A percentile compares a stretch with the other conserved stretches of the same genome.
These are phyloP conservation scores for Pycnomerus fuliginosus DNA, from an alignment of 2,888 invertebrate species.

Conservation along the genomic window DNA sequence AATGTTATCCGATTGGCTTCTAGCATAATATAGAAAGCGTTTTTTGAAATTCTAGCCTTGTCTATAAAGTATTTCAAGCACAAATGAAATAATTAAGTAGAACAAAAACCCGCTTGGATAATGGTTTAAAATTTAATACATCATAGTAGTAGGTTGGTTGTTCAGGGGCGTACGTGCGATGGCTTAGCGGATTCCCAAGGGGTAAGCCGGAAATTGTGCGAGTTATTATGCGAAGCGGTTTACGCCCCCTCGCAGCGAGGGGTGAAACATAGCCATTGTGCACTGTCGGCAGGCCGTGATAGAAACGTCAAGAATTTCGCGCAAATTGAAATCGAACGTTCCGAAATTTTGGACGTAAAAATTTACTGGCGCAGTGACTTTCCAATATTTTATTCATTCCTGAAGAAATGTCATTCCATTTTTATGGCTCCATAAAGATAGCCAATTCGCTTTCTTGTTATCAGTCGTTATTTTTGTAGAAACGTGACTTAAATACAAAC, in stretches of 20 bases:
- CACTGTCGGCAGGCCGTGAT: conserved; percentile 31
- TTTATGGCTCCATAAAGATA: conserved; percentile 40
- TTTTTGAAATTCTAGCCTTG: too few species aligned
- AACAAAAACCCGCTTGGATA: conserved; percentile 21
- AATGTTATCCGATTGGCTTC: too few species aligned
- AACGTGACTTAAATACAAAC: conserved; percentile 43
- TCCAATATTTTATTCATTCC: conserved; percentile 39
- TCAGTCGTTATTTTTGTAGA: conserved; percentile 44
- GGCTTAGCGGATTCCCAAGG: conserved; percentile 33
- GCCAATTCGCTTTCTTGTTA: conserved; percentile 43
- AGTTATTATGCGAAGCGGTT: conserved; percentile 41
- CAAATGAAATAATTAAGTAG: too few species aligned
- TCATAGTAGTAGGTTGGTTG: conserved; percentile 34
- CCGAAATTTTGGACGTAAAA: background rate
- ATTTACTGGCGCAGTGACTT: background rate
- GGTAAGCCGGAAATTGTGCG: conserved; percentile 39
- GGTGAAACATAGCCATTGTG: conserved; percentile 33
- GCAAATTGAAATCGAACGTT: background rate
- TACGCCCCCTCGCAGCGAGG: conserved; percentile 31
- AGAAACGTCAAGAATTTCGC: conserved; percentile 25
- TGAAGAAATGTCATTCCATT: conserved; percentile 34
- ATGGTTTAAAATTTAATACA: conserved; percentile 40
- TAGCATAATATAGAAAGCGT: too few species aligned
- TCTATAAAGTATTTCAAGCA: too few species aligned
- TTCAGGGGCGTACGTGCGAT: conserved; percentile 38